Conservation (phyloP, 2,888 invertebrate genomes). For the Agrypnus murinus region DNA sequence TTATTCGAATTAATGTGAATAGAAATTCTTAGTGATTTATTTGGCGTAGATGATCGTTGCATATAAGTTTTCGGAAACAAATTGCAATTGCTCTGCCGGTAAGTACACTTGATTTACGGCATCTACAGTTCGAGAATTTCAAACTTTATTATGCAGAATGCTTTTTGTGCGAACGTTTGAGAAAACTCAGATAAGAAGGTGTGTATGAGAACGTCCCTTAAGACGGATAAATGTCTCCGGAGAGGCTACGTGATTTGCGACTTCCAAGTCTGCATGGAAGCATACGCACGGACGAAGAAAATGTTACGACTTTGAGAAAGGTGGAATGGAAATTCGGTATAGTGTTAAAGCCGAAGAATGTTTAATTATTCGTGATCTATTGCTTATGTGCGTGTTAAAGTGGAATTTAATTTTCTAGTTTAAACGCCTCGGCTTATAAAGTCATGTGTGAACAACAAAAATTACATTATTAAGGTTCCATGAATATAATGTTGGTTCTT, state of each 20-base stretch:
- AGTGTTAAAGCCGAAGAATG: conserved; percentile 32
- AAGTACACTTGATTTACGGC: conserved; percentile 38
- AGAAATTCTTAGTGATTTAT: conserved; percentile 33
- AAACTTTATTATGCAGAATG: conserved; percentile 9
- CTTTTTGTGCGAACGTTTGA: conserved; percentile 24
- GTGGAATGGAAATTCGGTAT: conserved; percentile 14
- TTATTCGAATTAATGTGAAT: conserved; percentile 31
- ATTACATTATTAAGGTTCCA: conserved; percentile 5
- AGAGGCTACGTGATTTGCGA: conserved; percentile 37
- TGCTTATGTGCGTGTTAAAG: conserved; percentile 32
- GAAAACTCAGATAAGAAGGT: conserved; percentile 27
- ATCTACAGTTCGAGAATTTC: conserved; percentile 2
- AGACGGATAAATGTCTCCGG: conserved; percentile 34
- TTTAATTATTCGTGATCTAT: conserved; percentile 32
- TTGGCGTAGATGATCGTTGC: not conserved
- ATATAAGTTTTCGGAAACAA: conserved; percentile 30
- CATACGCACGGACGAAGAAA: conserved; percentile 34
- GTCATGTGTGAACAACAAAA: conserved; percentile 17
- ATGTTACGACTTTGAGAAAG: conserved; percentile 23
- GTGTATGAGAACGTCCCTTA: conserved; percentile 29
- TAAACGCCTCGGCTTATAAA: not conserved
- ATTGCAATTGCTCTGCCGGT: conserved; percentile 33
- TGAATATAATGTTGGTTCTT: too few relatives aligned
- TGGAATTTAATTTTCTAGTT: conserved; percentile 28
- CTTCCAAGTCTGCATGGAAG: conserved; percentile 13